A percentile compares a stretch with the other conserved stretches of the same genome.
phyloP scores from a whole-genome alignment of 2,888 invertebrate species.

The Caenorhabditis sulstoni region DNA sequence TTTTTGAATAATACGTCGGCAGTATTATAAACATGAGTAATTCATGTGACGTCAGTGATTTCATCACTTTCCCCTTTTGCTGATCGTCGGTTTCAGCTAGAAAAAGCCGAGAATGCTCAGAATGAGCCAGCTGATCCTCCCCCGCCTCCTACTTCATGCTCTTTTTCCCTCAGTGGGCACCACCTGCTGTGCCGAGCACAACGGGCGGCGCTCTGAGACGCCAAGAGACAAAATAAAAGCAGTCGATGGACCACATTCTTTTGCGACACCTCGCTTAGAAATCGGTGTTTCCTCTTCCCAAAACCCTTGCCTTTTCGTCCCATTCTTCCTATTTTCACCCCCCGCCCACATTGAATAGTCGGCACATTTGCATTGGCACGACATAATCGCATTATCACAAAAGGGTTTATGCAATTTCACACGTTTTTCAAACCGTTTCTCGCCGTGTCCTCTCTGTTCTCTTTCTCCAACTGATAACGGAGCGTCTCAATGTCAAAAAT shows the following conservation, averaged over 20 bases:
- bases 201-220: slow-evolving; percentile 26
- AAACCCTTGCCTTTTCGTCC: not conserved
- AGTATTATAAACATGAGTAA: no score
- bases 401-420: not conserved
- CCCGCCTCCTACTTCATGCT: not conserved
- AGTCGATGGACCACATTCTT: slow-evolving; percentile 19
- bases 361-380: slow-evolving; percentile 9
- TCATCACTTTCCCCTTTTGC: not conserved
- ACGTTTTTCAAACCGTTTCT: slow-evolving; percentile 3
- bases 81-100: no score
- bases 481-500: not conserved
- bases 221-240: slow-evolving; percentile 16
- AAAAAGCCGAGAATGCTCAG: no score
- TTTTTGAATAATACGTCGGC: no score
- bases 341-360: not conserved
- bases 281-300: not conserved
- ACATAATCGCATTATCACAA: slow-evolving; percentile 29
- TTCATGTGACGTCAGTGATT: not conserved
- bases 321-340: not conserved
- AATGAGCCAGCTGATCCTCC: slow-evolving; percentile 17
- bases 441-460: not conserved
- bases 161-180: slow-evolving; percentile 2
- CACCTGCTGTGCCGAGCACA: slow-evolving; percentile 41
- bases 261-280: slow-evolving; percentile 15
- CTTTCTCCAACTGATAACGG: slow-evolving; percentile 2